These are phyloP conservation scores for Thripadectes ignobilis DNA, from an alignment of 2,797 vertebrate genomes.

Conservation along the genomic window DNA sequence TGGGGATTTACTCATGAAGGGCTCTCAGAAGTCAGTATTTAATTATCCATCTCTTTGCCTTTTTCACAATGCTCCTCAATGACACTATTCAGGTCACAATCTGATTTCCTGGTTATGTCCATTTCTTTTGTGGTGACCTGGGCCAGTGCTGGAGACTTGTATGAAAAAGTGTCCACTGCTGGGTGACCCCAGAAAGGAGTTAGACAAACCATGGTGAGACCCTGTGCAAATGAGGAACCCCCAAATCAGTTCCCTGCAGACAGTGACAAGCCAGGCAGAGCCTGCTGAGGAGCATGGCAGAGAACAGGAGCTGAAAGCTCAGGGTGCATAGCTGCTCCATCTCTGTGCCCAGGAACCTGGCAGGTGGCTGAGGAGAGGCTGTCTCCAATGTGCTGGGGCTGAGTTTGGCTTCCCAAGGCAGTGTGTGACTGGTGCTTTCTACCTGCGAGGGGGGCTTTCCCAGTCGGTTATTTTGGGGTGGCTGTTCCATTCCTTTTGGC, in stretches of 20 bases:
- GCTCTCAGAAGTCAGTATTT: background rate
- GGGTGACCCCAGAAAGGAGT: background rate
- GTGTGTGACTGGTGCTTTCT: background rate
- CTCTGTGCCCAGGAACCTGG: background rate
- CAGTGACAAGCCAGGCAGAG: background rate
- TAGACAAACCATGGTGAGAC: background rate
- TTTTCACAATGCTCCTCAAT: background rate
- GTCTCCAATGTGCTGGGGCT: rapidly evolving
- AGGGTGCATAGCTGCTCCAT: background rate
- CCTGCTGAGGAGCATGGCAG: rapidly evolving
- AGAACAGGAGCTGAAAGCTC: background rate
- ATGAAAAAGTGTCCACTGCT: background rate
- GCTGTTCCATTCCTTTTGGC: background rate
- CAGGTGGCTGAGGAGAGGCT: background rate
- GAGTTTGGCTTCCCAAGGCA: background rate
- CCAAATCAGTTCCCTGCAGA: background rate
- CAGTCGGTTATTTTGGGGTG: background rate
- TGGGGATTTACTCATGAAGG: background rate
- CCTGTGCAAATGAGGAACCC: background rate
- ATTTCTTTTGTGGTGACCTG: background rate
- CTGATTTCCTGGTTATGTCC: background rate
- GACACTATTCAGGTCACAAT: background rate
- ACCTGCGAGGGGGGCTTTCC: background rate
- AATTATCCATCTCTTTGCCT: background rate
- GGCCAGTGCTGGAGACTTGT: background rate